phyloP scores from a whole-genome alignment of 1,140 invertebrate genomes.

The Drosophila fuyamai region DNA sequence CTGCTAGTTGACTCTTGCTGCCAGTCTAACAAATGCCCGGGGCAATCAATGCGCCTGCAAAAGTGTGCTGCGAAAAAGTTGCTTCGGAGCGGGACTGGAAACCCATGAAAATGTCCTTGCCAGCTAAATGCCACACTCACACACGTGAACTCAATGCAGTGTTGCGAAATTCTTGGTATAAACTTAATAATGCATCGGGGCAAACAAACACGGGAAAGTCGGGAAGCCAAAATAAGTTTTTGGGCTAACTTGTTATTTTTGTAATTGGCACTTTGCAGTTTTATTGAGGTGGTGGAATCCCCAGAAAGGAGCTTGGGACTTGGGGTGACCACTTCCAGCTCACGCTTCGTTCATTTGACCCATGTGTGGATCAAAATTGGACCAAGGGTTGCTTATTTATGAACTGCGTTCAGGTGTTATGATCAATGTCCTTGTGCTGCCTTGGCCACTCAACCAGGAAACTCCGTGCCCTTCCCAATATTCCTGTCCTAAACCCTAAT shows the following conservation, averaged over 20 bases:
- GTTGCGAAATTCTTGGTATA: constrained; percentile 38
- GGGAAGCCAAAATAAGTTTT: constrained; percentile 49
- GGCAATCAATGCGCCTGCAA: constrained; percentile 56
- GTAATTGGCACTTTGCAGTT: constrained; percentile 71
- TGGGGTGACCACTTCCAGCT: not conserved
- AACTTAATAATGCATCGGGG: constrained; percentile 51
- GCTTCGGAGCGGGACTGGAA: constrained; percentile 26
- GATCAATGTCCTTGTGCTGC: constrained; percentile 38
- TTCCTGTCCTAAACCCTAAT: constrained; percentile 1
- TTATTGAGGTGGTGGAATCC: constrained; percentile 24
- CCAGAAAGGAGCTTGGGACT: not conserved
- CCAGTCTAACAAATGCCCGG: constrained; percentile 1
- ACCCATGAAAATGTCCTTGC: constrained; percentile 57
- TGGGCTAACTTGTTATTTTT: constrained; percentile 66
- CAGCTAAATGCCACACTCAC: constrained; percentile 36
- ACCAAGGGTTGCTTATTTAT: constrained; percentile 53
- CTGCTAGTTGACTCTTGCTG: constrained; percentile 47
- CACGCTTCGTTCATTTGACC: no score
- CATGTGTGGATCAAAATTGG: constrained; percentile 29
- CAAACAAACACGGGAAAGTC: constrained; percentile 11
- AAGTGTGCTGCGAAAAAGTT: constrained; percentile 72
- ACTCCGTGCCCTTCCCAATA: not conserved
- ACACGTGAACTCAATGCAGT: constrained; percentile 14
- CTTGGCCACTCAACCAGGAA: not conserved
- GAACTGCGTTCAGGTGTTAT: constrained; percentile 41